Evolutionary conservation across 37 sponge, comb jelly and placozoan genomes (phyloP), one percentile per base, ranked within the genome.

Genomic region (Mnemiopsis leidyi): DNA sequence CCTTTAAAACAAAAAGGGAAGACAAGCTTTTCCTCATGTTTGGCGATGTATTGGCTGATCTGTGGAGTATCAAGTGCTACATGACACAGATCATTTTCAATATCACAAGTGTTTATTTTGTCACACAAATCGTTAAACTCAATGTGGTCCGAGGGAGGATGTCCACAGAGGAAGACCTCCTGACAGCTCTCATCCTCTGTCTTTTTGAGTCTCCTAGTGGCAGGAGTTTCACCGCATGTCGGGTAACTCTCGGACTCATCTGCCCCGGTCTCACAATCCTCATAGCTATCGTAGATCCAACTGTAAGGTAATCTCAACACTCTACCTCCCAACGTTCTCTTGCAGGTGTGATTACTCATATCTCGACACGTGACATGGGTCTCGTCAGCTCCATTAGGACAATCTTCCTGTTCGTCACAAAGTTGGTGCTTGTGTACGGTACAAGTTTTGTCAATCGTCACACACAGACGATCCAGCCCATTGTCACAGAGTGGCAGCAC

Each of bases 91-190:
- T 18, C 82, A 3, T 82, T 34, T 30, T 82, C 82, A 31, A 33
- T 34, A 23, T 13, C 36, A 30, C 82, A 82, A 20, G 35, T 31
- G 1, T 31, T 18, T 35, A 2, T 30, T 9, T 30, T 30, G 23
- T 82, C 82, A 82, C 82, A 82, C 36, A 82, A 7, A 30, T 31
- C 38, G 3, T 31, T 1, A 23, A 82, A 82, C 3, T 82, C 37
- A 29, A 71, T 28, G 20, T 71, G 75, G 5, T n/a, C 30, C 5
- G 75, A 29, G 75, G 75, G 30, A 5, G 75, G 75, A 71, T 23
- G 20, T 18, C 75, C 75, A 18, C 75, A 71, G 75, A 71, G 75
- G 75, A 71, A 71, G 30, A 71, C 75, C n/a, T 71, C 75, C n/a
- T 28, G n/a, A 71, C 75, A 71, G 3, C 20, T 25, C n/a, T 29